Conservation (phyloP, 2,797 vertebrate genomes). For the Gallirallus australis region DNA sequence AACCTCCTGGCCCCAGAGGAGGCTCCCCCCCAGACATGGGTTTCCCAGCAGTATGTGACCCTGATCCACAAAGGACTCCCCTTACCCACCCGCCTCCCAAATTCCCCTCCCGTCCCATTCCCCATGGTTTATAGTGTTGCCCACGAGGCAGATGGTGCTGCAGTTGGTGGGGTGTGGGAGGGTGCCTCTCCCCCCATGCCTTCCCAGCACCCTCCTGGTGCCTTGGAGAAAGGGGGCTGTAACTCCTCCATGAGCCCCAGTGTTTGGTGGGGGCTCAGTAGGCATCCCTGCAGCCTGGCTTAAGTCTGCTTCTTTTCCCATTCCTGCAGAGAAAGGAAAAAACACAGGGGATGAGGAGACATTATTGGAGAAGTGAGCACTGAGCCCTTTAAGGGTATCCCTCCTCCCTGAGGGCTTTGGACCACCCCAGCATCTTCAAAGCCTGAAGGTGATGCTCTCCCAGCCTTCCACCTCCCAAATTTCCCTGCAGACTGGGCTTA, state of each 20-base stretch:
- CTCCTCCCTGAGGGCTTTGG: not conserved
- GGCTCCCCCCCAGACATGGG: not conserved
- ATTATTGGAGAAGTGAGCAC: fast-evolving
- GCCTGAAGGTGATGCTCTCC: not conserved
- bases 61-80: conserved; percentile 8
- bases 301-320: conserved; percentile 96
- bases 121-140: conserved; percentile 8
- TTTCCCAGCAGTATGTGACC: not conserved
- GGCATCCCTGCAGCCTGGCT: not conserved
- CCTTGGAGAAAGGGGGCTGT: conserved; percentile 33
- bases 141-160: not conserved
- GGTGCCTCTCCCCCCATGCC: not conserved
- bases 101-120: not conserved
- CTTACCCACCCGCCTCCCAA: conserved; percentile 36
- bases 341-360: not conserved
- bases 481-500: not conserved
- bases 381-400: not conserved
- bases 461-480: not conserved
- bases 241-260: not conserved
- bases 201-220: conserved; percentile 5
- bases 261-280: not conserved
- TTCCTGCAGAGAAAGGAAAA: conserved; percentile 82
- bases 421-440: not conserved
- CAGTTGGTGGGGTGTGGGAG: not conserved
- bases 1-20: fast-evolving